Evolutionary conservation across 2,113 vertebrate genomes (phyloP), one percentile per base, ranked within the genome.

Genomic region (Taxidea taxus): DNA sequence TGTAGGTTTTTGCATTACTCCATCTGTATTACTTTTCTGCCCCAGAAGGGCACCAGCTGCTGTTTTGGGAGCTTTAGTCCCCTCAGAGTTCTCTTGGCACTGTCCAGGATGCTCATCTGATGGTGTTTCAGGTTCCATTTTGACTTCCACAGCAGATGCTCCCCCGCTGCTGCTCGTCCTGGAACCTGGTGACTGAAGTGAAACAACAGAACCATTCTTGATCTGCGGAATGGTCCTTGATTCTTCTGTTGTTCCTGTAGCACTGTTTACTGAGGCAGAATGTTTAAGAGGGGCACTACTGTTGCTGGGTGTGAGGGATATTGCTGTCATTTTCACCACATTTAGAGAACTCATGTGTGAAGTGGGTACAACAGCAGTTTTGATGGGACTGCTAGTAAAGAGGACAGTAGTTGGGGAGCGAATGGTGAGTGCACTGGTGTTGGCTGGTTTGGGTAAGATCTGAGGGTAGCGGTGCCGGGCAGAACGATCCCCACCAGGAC

Each of bases 261-360:
- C 97, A 87, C 98, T 98, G 51, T 97, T 98, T 44, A 98, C 98
- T 34, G 99, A 99, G 94, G 99, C 98, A 0, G 99, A 98, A n/a
- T 99, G 99, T 95, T 99, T 99, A 90, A 99, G 97, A 13, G 99
- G 98, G 54, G 99, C 98, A 34, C 98, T 98, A 10, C 98, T 98
- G 98, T 98, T 98, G 98, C 98, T 99, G 0, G 99, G 99, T 4
- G 99, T 98, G 42, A 99, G 99, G 18, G 99, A 99, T 98, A 99
- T 99, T 97, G 99, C 98, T 75, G 99, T 99, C 99, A 99, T 99
- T 98, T 99, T 99, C 68, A 99, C 99, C 98, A 99, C 99, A 86
- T 99, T 99, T 97, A 99, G 98, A 7, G 99, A 99, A 97, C 99
- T 99, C 97, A 99, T 98, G 2, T 99, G 99, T 83, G 99, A 99